Evolutionary conservation across 2,113 vertebrate genomes (phyloP).

Genomic region (Lamprologus speciosus): DNA sequence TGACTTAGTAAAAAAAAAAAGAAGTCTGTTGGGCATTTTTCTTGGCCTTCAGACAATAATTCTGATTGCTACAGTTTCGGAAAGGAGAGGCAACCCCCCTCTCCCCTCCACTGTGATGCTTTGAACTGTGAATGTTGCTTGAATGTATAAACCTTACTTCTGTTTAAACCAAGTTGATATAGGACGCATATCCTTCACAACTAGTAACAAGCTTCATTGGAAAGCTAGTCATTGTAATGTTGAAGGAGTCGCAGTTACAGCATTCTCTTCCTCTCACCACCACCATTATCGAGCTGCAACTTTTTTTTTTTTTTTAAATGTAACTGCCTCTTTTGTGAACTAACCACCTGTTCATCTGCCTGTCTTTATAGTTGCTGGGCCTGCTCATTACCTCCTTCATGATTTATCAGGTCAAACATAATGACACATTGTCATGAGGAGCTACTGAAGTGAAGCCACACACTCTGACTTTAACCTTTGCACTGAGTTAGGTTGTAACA

Average conservation of each 20-base stretch:
- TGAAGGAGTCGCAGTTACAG: background rate
- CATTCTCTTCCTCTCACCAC: background rate
- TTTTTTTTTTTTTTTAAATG: background rate
- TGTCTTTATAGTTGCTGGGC: background rate
- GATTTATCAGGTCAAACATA: background rate
- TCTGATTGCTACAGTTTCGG: background rate
- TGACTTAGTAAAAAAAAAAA: background rate
- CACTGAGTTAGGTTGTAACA: background rate
- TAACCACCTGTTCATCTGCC: background rate
- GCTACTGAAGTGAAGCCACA: background rate
- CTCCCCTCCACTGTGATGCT: background rate
- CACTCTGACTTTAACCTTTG: background rate
- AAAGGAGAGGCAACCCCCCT: background rate
- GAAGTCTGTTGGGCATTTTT: background rate
- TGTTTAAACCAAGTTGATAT: background rate
- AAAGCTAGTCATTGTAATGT: background rate
- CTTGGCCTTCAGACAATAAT: background rate
- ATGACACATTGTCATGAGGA: background rate
- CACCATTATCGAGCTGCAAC: background rate
- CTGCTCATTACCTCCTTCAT: background rate
- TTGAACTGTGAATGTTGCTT: background rate
- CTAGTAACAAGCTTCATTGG: background rate
- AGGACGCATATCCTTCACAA: background rate
- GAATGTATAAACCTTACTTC: background rate
- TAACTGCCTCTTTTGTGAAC: background rate